Evolutionary conservation across 2,888 invertebrate genomes (phyloP).

Genomic region (Acanthoscelides obtectus): DNA sequence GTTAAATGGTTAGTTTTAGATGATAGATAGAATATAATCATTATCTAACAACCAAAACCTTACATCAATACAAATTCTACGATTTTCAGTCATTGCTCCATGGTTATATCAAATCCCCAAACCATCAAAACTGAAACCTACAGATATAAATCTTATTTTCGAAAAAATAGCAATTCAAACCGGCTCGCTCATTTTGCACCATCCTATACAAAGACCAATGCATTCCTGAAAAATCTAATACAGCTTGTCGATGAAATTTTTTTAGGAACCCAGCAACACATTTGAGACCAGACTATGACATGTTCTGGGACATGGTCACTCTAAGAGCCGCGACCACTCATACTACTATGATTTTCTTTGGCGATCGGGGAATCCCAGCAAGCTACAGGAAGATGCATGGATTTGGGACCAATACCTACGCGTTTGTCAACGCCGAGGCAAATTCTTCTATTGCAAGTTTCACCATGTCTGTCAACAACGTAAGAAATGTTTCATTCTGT

Average conservation of each 20-base stretch:
- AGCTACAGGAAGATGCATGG: slow-evolving; percentile 73
- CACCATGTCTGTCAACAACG: slow-evolving; percentile 89
- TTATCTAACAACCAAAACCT: not conserved
- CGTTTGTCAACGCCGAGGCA: slow-evolving; percentile 73
- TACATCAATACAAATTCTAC: too few relatives aligned
- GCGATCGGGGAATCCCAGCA: slow-evolving; percentile 90
- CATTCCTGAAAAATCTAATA: too few relatives aligned
- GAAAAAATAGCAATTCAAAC: too few relatives aligned
- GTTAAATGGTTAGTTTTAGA: slow-evolving; percentile 66
- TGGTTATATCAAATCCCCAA: too few relatives aligned
- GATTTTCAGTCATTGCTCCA: too few relatives aligned
- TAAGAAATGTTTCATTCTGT: slow-evolving; percentile 3
- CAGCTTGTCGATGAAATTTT: slow-evolving; percentile 6
- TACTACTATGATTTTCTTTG: slow-evolving; percentile 78
- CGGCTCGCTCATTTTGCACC: too few relatives aligned
- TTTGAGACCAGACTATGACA: slow-evolving; percentile 79
- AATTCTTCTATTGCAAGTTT: slow-evolving; percentile 81
- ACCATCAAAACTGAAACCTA: too few relatives aligned
- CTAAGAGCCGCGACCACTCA: slow-evolving; percentile 84
- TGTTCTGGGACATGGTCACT: slow-evolving; percentile 94
- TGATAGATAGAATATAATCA: not conserved
- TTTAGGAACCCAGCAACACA: slow-evolving; percentile 84
- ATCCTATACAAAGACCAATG: too few relatives aligned
- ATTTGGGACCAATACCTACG: slow-evolving; percentile 91
- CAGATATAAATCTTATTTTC: too few relatives aligned